Conservation (phyloP, 2,888 invertebrate species). For the Standfussiana lucernea region DNA sequence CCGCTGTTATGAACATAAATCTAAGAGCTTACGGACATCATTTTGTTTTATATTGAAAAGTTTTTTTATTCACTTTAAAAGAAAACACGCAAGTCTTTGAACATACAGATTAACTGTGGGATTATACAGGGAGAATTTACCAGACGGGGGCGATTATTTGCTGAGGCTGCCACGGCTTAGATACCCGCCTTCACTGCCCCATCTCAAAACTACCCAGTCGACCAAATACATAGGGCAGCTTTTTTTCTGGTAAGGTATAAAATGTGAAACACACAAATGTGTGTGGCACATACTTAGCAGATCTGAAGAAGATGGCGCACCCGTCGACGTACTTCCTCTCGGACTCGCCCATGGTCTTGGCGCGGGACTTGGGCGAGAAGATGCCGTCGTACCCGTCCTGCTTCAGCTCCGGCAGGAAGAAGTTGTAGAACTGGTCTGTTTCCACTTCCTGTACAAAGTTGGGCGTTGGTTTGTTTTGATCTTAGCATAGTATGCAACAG, state of each 20-base stretch:
- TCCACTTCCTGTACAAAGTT: slow-evolving; percentile 96
- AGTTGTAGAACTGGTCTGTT: slow-evolving; percentile 99
- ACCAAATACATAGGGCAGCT: neutral
- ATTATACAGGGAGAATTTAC: neutral
- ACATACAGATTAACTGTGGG: neutral
- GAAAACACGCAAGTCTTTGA: slow-evolving; percentile 3
- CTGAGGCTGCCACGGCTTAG: too few relatives aligned
- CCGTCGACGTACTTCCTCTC: slow-evolving; percentile 99
- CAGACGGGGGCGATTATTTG: too few relatives aligned
- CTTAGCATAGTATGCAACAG: too few relatives aligned
- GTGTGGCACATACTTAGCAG: slow-evolving; percentile 94
- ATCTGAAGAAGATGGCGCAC: slow-evolving; percentile 99
- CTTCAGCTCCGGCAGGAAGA: slow-evolving; percentile 98
- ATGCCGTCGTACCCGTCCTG: slow-evolving; percentile 98
- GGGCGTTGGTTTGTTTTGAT: neutral
- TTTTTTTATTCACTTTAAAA: neutral
- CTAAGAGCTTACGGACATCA: slow-evolving; percentile 32
- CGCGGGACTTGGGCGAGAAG: slow-evolving; percentile 99
- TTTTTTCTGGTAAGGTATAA: neutral
- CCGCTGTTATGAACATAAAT: slow-evolving; percentile 53
- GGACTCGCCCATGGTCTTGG: slow-evolving; percentile 99
- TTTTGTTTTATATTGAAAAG: slow-evolving; percentile 24
- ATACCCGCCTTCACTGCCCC: too few relatives aligned
- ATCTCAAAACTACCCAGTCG: neutral
- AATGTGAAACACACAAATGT: neutral